These are phyloP conservation scores for Aptenodytes patagonicus DNA, from an alignment of 2,113 vertebrate species.

Conservation along the genomic window DNA sequence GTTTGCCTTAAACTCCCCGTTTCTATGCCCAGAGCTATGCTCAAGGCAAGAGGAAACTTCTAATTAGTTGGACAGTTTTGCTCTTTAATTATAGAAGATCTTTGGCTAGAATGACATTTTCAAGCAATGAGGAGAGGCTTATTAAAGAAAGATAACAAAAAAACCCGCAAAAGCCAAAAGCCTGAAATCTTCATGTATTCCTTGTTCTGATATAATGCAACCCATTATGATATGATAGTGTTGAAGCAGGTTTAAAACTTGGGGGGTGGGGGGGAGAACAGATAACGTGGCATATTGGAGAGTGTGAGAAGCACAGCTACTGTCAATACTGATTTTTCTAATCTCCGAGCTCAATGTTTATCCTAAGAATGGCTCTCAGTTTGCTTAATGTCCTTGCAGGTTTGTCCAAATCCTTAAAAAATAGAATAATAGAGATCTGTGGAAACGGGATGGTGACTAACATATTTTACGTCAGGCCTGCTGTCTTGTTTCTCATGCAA, in stretches of 20 bases:
- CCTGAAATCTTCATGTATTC: background rate
- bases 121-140: background rate
- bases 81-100: slow-evolving; percentile 60
- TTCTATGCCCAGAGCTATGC: slow-evolving; percentile 47
- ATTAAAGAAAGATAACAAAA: slow-evolving; percentile 11
- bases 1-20: slow-evolving; percentile 46
- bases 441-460: background rate
- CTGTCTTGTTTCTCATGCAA: background rate
- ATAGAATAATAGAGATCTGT: background rate
- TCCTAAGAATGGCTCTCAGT: background rate
- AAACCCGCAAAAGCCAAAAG: background rate
- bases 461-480: background rate
- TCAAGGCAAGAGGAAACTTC: slow-evolving; percentile 45
- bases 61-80: slow-evolving; percentile 60
- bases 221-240: background rate
- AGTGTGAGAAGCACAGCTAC: background rate
- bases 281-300: background rate
- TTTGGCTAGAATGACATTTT: slow-evolving; percentile 46
- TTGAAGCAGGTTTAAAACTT: slow-evolving; percentile 9
- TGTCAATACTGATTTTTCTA: slow-evolving; percentile 1
- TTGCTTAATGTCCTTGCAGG: background rate
- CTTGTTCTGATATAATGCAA: background rate
- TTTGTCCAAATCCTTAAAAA: background rate
- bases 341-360: background rate
- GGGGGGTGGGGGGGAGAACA: background rate